A percentile compares a stretch with the other conserved stretches of the same genome.
Conservation (phyloP, 2,113 vertebrate species). For the Zonotrichia leucophrys region DNA sequence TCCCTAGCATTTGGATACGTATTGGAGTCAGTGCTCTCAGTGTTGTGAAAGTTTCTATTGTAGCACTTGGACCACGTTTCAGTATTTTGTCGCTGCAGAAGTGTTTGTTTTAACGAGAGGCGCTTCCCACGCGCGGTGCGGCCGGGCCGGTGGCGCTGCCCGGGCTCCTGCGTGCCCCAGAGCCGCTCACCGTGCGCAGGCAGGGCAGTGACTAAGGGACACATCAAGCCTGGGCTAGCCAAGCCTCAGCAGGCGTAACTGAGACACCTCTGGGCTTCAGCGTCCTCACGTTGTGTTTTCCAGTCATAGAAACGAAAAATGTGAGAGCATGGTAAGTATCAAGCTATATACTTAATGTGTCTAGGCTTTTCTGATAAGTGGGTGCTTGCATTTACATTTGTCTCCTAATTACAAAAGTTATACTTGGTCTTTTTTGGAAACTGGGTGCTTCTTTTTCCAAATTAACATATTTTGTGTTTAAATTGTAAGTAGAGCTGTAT, state of each 20-base stretch:
- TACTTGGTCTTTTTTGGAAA: neutral
- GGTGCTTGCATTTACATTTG: neutral
- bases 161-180: neutral
- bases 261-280: neutral
- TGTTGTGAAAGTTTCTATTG: neutral
- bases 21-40: neutral
- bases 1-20: accelerated
- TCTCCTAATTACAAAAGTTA: neutral
- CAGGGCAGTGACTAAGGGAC: neutral
- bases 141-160: accelerated
- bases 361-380: neutral
- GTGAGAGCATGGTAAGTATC: neutral
- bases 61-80: neutral
- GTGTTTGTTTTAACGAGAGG: neutral
- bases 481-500: neutral
- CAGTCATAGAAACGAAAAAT: neutral
- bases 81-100: neutral
- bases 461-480: neutral
- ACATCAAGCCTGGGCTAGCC: neutral
- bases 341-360: neutral
- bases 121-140: accelerated
- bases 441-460: neutral
- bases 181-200: neutral
- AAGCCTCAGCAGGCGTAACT: neutral
- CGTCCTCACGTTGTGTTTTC: accelerated